These are phyloP conservation scores for Sebastes kiyomatsui DNA, from an alignment of 2,797 vertebrate genomes.

Conservation along the genomic window DNA sequence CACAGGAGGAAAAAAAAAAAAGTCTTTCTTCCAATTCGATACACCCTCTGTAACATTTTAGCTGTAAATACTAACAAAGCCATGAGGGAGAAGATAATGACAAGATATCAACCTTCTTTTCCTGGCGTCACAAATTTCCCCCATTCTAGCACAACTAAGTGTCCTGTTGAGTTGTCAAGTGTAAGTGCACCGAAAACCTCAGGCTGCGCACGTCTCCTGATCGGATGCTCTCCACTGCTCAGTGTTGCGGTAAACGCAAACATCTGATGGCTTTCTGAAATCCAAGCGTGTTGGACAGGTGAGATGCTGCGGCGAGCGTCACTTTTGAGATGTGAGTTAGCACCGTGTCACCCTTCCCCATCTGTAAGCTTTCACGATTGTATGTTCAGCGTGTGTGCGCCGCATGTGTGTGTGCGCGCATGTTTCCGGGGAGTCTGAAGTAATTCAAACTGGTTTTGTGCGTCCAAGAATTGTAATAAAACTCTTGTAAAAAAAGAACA, in stretches of 20 bases:
- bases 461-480: conserved; percentile 49
- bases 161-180: conserved; percentile 77
- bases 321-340: conserved; percentile 82
- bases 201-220: conserved; percentile 54
- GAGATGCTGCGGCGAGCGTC: conserved; percentile 81
- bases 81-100: conserved; percentile 72
- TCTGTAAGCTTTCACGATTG: conserved; percentile 78
- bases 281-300: conserved; percentile 83
- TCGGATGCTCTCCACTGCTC: conserved; percentile 80
- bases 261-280: conserved; percentile 84
- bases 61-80: conserved; percentile 75
- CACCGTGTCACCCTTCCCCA: conserved; percentile 83
- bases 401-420: background rate
- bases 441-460: conserved; percentile 41
- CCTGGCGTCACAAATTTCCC: conserved; percentile 59
- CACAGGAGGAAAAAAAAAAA: conserved; percentile 67
- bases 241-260: conserved; percentile 84
- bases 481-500: conserved; percentile 61
- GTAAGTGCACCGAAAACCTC: conserved; percentile 66
- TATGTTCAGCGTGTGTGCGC: background rate
- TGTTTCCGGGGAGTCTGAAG: conserved; percentile 35
- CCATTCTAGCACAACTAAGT: conserved; percentile 62
- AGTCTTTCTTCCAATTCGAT: conserved; percentile 78
- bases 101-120: conserved; percentile 70
- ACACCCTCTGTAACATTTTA: conserved; percentile 74